phyloP scores from a whole-genome alignment of 2,113 vertebrate genomes.

The Tyrannus savana region DNA sequence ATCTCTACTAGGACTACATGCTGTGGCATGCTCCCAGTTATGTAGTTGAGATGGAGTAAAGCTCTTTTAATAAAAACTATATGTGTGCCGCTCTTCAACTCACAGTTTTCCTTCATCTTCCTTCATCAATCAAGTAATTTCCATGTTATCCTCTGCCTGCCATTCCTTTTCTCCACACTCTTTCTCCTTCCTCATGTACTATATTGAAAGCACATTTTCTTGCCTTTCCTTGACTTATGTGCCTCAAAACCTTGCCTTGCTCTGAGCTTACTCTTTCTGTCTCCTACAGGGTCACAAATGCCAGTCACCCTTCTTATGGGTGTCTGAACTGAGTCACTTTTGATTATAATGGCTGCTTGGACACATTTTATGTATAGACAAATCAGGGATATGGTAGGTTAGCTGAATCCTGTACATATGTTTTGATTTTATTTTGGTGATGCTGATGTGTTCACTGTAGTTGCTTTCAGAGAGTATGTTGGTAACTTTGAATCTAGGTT shows the following conservation, averaged over 20 bases:
- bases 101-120: background rate
- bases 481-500: background rate
- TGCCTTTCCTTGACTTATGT: background rate
- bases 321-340: background rate
- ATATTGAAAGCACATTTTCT: background rate
- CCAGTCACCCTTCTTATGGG: background rate
- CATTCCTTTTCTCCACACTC: background rate
- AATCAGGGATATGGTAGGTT: background rate
- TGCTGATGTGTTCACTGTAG: background rate
- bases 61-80: background rate
- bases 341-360: background rate
- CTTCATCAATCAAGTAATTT: background rate
- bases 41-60: background rate
- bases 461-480: background rate
- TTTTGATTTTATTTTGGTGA: background rate
- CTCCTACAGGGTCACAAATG: background rate
- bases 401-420: background rate
- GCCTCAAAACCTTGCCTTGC: background rate
- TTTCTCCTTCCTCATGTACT: background rate
- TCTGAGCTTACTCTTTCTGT: background rate
- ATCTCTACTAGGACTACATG: background rate
- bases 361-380: fast-evolving
- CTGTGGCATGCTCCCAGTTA: background rate
- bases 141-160: background rate
- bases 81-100: background rate